A percentile compares a stretch with the other conserved stretches of the same genome.
These are phyloP conservation scores for Aphis craccivora DNA, from an alignment of 1,140 invertebrate genomes.

Conservation along the genomic window DNA sequence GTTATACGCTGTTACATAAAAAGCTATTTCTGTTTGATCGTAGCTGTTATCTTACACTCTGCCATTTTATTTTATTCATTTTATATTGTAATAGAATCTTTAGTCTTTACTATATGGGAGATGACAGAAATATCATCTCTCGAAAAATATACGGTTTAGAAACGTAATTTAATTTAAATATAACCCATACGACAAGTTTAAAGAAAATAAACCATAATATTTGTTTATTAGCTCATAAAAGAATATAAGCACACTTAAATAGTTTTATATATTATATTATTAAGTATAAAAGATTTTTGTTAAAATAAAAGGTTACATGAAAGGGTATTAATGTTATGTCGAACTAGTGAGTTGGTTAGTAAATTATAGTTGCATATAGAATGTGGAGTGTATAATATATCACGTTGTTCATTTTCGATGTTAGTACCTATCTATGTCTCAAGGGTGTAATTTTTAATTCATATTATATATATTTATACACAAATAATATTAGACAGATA, in stretches of 20 bases:
- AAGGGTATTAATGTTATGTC: neutral
- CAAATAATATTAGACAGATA: conserved; percentile 16
- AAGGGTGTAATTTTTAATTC: conserved; percentile 46
- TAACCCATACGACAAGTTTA: neutral
- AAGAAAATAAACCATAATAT: neutral
- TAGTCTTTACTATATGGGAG: neutral
- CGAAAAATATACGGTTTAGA: neutral
- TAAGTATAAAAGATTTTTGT: neutral
- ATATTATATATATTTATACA: neutral
- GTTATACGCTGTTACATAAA: neutral
- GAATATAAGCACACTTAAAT: neutral
- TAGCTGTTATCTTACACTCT: neutral
- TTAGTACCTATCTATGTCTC: neutral
- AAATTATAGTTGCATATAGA: neutral
- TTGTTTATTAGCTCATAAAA: neutral
- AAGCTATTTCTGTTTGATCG: neutral
- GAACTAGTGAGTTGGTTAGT: neutral
- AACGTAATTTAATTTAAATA: neutral
- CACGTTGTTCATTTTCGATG: neutral
- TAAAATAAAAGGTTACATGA: neutral
- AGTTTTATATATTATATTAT: neutral
- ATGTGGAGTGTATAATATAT: neutral
- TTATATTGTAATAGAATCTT: neutral
- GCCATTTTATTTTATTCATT: neutral
- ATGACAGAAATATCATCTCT: neutral